Base-by-base conservation (phyloP, 2,888 invertebrate genomes). In the Vanessa cardui region DNA sequence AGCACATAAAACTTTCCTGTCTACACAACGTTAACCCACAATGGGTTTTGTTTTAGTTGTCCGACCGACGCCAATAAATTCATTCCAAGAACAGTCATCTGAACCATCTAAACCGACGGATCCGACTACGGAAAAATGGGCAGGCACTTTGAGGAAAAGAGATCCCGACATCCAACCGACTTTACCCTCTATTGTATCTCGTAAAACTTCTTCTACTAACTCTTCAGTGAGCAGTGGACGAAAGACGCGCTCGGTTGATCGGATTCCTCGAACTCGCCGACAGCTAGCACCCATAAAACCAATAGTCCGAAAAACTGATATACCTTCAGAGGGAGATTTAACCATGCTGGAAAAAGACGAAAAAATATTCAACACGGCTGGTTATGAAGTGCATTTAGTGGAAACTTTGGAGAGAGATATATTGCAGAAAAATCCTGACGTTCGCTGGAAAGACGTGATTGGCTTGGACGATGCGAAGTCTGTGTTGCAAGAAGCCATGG, bases 341-440 rank as follows among this genome's bases (percentile, higher is more conserved):
- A 83, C 88, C 0, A 81, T 91, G 56, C 75, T 84, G 47, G 92
- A 92, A 69, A 86, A 77, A 68, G 89, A 89, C 78, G 94, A 85
- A 76, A 94, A 75, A 75, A 89, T 94, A 6, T 96, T 96, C 79
- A 95, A 95, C 74, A 93, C 95, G 0, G 88, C 94, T 6, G 97
- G 97, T 6, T 96, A 95, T 80, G 97, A 96, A 78, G 80, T 94
- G 5, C 95, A 97, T 83, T 89, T 98, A 61, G 96, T 97, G 7
- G 97, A 97, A 73, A 96, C 96, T 18, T 85, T 98, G 52, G 97
- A 98, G 84, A 94, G 96, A 79, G 97, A 98, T 81, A 97, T 98
- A 71, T 88, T 98, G 52, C 96, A 96, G 85, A 95, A 94, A 78
- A 96, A 97, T 82, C 97, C 97, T 0, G 95, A 95, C 78, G 95